These are phyloP conservation scores for Bos javanicus DNA, from an alignment of 2,113 vertebrate genomes.

Conservation along the genomic window DNA sequence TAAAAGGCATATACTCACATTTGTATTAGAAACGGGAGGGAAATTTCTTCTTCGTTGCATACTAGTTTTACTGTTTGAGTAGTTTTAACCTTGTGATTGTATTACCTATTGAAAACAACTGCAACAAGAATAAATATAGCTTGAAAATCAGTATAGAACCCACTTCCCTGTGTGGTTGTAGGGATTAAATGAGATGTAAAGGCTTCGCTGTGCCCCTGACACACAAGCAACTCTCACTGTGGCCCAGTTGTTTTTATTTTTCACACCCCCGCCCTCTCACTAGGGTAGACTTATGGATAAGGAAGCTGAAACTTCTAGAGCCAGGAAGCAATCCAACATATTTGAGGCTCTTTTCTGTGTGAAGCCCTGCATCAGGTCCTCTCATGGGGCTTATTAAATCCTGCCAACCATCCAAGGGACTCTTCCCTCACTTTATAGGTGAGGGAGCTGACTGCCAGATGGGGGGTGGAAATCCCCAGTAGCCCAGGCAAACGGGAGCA, in stretches of 20 bases:
- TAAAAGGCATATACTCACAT: not conserved
- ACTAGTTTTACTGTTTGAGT: not conserved
- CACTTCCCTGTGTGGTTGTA: not conserved
- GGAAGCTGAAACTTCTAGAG: not conserved
- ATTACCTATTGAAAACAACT: not conserved
- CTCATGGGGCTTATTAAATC: not conserved
- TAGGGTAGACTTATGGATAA: not conserved
- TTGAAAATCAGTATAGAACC: not conserved
- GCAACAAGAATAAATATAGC: not conserved
- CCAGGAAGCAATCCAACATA: not conserved
- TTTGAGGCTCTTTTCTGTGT: not conserved
- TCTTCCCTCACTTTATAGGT: not conserved
- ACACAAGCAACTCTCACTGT: accelerated
- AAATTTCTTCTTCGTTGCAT: not conserved
- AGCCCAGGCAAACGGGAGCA: not conserved
- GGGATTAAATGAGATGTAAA: not conserved
- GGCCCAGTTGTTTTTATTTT: not conserved
- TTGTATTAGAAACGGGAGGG: not conserved
- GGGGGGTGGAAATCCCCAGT: accelerated
- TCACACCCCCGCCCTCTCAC: not conserved
- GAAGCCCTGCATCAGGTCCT: not conserved
- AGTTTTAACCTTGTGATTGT: not conserved
- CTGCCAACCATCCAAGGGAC: accelerated
- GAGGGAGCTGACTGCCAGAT: not conserved
- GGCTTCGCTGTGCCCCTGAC: not conserved